These are phyloP conservation scores for Myrmophylax atrothorax DNA, from an alignment of 2,113 vertebrate species.

Conservation along the genomic window DNA sequence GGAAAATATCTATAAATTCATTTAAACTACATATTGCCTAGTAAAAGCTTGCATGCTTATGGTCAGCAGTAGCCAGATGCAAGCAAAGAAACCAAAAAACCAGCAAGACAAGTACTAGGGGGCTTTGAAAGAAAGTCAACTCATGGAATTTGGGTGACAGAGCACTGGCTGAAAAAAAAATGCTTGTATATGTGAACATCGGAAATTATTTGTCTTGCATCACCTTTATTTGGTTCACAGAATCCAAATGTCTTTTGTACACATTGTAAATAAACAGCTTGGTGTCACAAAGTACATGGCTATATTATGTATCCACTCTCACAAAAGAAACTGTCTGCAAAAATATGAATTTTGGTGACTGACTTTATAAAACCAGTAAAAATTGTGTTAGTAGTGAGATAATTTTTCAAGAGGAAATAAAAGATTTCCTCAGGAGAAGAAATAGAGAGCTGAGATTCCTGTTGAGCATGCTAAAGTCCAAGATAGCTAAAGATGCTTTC, in stretches of 20 bases:
- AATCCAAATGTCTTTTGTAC: background rate
- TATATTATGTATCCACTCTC: background rate
- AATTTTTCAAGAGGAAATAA: background rate
- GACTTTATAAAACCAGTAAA: background rate
- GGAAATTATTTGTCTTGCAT: background rate
- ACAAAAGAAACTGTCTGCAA: background rate
- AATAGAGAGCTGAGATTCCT: background rate
- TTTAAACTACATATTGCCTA: background rate
- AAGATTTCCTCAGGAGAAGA: background rate
- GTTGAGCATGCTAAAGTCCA: background rate
- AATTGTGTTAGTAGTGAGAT: background rate
- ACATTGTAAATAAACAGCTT: background rate
- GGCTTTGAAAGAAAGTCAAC: background rate
- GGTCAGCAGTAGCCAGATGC: background rate
- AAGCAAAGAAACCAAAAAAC: background rate
- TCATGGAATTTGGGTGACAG: background rate
- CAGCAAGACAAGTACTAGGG: background rate
- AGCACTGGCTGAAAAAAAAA: background rate
- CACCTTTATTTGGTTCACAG: background rate
- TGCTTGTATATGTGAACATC: background rate
- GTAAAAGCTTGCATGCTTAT: background rate
- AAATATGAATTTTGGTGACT: background rate
- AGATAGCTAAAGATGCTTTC: background rate
- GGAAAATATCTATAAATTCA: background rate
- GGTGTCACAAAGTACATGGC: background rate